Evolutionary conservation across 2,113 vertebrate species (phyloP), one percentile per base, ranked within the genome.

Genomic region (Desmodus rotundus): DNA sequence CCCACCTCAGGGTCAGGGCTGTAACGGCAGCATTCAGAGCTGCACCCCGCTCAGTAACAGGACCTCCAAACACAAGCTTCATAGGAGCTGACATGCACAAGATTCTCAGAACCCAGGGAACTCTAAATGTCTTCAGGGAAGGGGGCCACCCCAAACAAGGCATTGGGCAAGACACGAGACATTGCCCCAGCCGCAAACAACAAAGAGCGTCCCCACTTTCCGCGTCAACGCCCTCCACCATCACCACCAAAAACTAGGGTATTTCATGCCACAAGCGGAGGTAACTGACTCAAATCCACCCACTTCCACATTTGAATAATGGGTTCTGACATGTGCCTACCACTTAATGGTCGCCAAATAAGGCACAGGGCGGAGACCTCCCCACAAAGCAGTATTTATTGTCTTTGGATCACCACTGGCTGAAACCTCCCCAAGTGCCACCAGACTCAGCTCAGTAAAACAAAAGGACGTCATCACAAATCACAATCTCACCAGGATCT

Each of bases 351-450:
- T 58, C 76, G 43, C 90, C 54, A 63, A 87, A 73, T 52, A 83
- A 94, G 73, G 78, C 31, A 2, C 43, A 7, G 93, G 91, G 91
- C n/a, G 68, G 67, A 89, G 85, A 52, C 80, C 72, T 72, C 61
- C 41, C 52, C 65, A 65, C 82, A 96, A 81, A 76, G 56, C 73
- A n/a, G 0, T 58, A 73, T 91, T 91, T 96, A 97, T 91, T 94
- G 91, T 96, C 94, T 94, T 83, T 96, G 95, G 95, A 87, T 92
- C n/a, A 13, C 78, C 28, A 28, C 16, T 72, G 43, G 43, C 93
- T 68, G 22, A 68, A 92, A 67, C 52, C 56, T 85, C 80, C 83
- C 54, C 56, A 90, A 89, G 76, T 47, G 52, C 84, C 61, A 67
- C 85, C 45, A 58, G 93, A 82, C 56, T 88, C 92, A 61, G 68